phyloP scores from a whole-genome alignment of 2,888 invertebrate species.

The Chymomyza caudatula region DNA sequence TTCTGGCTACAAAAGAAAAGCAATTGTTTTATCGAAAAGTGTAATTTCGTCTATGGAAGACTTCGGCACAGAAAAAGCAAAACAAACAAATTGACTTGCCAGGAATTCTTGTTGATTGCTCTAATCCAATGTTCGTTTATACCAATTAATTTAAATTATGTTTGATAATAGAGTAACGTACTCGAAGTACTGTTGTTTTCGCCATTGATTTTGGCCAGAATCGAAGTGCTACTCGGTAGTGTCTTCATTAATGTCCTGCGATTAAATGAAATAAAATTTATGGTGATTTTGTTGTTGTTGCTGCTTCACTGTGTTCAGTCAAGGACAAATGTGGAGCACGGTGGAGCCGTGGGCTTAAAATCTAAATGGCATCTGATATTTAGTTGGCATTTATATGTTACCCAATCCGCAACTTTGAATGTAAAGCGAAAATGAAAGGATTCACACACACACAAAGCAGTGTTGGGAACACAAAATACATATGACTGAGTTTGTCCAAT shows the following conservation, averaged over 20 bases:
- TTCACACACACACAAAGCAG: no score
- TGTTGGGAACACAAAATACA: no score
- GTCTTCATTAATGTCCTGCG: constrained; percentile 52
- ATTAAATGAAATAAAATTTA: constrained; percentile 63
- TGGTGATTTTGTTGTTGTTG: not conserved
- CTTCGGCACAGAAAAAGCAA: not conserved
- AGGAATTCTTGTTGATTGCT: not conserved
- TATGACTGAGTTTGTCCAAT: no score
- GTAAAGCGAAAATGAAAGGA: no score
- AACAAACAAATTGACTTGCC: not conserved
- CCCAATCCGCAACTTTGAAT: no score
- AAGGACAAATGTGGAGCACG: not conserved
- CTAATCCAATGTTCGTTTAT: constrained; percentile 27
- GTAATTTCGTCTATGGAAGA: constrained; percentile 27
- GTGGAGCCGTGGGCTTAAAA: no score
- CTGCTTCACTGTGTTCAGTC: not conserved
- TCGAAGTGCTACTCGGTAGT: constrained; percentile 40
- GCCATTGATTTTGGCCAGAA: constrained; percentile 23
- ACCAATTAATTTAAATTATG: constrained; percentile 65
- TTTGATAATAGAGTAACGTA: constrained; percentile 31
- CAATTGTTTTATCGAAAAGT: constrained; percentile 21
- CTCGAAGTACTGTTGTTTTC: not conserved
- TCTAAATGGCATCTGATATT: constrained; percentile 26
- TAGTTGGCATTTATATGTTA: constrained; percentile 9
- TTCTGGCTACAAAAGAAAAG: no score